phyloP scores from a whole-genome alignment of 2,888 invertebrate species.

The Taenaris catops region DNA sequence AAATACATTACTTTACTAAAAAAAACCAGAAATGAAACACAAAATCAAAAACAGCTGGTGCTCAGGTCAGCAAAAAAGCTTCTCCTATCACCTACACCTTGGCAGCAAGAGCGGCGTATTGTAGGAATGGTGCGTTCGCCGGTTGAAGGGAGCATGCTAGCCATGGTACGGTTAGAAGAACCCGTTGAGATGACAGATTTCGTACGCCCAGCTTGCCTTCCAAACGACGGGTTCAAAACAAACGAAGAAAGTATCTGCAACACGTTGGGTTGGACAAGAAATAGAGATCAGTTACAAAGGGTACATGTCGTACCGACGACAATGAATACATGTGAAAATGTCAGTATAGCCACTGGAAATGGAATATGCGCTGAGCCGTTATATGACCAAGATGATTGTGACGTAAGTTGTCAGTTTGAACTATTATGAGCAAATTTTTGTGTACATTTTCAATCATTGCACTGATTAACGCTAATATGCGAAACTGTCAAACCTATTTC shows the following conservation, averaged over 20 bases:
- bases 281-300: slow-evolving; percentile 89
- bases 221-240: slow-evolving; percentile 70
- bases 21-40: slow-evolving; percentile 93
- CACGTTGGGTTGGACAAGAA: slow-evolving; percentile 92
- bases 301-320: slow-evolving; percentile 87
- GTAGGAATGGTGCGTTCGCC: slow-evolving; percentile 94
- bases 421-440: no score
- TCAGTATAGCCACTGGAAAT: slow-evolving; percentile 90
- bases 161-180: slow-evolving; percentile 88
- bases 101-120: slow-evolving; percentile 91
- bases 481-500: no score
- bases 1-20: slow-evolving; percentile 57
- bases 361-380: slow-evolving; percentile 91
- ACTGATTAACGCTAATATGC: no score
- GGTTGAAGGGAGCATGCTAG: slow-evolving; percentile 92
- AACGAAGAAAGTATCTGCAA: slow-evolving; percentile 81
- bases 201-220: slow-evolving; percentile 90
- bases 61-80: no score
- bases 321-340: slow-evolving; percentile 91
- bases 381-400: slow-evolving; percentile 89
- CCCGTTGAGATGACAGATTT: slow-evolving; percentile 89
- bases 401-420: slow-evolving; percentile 87
- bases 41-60: slow-evolving; percentile 86
- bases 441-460: no score
- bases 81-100: no score